Percentiles rank a stretch among this genome's conserved stretches.
These are phyloP conservation scores for Ptilorrhoa leucosticta DNA, from an alignment of 2,113 vertebrate species.

Conservation along the genomic window DNA sequence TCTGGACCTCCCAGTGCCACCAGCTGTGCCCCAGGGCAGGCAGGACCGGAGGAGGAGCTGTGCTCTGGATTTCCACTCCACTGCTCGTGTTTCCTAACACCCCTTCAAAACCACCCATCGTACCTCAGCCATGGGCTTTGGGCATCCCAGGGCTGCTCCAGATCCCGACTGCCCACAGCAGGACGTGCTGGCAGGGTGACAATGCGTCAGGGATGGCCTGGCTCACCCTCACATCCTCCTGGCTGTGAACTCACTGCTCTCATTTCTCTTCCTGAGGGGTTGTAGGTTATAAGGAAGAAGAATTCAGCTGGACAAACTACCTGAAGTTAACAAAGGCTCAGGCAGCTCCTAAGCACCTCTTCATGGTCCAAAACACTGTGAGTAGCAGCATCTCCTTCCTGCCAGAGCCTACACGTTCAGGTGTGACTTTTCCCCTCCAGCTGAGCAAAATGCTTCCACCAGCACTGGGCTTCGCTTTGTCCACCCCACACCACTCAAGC, in stretches of 20 bases:
- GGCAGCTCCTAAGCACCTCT: conserved; percentile 90
- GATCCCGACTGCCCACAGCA: background rate
- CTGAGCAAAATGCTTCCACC: background rate
- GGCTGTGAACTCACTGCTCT: background rate
- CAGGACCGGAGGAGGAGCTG: background rate
- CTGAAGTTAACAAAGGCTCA: conserved; percentile 92
- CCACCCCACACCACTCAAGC: background rate
- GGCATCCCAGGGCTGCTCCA: background rate
- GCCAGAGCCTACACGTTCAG: background rate
- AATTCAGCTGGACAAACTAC: conserved; percentile 95
- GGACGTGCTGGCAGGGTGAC: background rate
- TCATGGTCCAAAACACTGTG: conserved; percentile 83
- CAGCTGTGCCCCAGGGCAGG: background rate
- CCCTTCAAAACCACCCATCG: background rate
- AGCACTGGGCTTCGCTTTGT: background rate
- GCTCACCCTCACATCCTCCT: background rate
- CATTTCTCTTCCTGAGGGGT: conserved; percentile 55
- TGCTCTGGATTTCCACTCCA: background rate
- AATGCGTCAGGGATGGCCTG: background rate
- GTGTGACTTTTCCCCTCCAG: background rate
- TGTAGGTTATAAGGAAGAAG: conserved; percentile 95
- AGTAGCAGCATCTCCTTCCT: conserved; percentile 52
- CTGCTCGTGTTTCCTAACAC: background rate
- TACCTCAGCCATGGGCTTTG: background rate
- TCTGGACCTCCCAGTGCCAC: background rate